Evolutionary conservation across 2,888 invertebrate genomes (phyloP).

Genomic region (Netelia inedita): DNA sequence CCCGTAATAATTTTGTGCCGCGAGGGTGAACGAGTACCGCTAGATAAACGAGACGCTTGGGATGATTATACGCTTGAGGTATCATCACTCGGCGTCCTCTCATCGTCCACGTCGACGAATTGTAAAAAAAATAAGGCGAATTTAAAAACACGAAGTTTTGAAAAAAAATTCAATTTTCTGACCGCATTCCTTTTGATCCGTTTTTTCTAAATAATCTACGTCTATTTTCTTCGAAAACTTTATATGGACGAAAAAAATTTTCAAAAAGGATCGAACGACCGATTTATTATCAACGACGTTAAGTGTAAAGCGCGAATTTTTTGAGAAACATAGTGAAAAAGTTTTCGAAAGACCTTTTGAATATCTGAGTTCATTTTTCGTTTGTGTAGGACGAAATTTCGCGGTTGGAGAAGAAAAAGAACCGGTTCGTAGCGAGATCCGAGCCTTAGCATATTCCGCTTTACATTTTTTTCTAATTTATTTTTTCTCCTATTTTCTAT

Average conservation of each 20-base stretch:
- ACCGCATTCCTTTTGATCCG: too few relatives aligned
- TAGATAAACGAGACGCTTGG: slow-evolving; percentile 33
- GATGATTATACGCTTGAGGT: slow-evolving; percentile 31
- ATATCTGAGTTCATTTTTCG: neutral
- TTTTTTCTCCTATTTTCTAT: slow-evolving; percentile 14
- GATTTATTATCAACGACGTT: neutral
- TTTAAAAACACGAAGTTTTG: neutral
- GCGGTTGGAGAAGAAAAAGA: slow-evolving; percentile 50
- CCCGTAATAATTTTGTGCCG: neutral
- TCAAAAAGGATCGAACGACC: neutral
- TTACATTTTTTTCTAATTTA: slow-evolving; percentile 1
- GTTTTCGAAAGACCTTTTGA: neutral
- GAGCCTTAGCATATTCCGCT: slow-evolving; percentile 38
- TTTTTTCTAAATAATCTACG: neutral
- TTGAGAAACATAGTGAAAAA: neutral
- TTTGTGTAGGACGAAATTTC: slow-evolving; percentile 24
- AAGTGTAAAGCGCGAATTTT: neutral
- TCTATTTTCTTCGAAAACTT: neutral
- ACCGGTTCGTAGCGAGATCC: slow-evolving; percentile 54
- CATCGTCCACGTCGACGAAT: slow-evolving; percentile 5
- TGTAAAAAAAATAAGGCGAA: slow-evolving; percentile 8
- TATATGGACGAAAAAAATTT: neutral
- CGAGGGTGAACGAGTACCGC: slow-evolving; percentile 29
- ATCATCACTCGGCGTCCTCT: neutral
- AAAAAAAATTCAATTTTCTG: neutral